Evolutionary conservation across 1,140 invertebrate genomes (phyloP).

Genomic region (Bombyx mandarina): DNA sequence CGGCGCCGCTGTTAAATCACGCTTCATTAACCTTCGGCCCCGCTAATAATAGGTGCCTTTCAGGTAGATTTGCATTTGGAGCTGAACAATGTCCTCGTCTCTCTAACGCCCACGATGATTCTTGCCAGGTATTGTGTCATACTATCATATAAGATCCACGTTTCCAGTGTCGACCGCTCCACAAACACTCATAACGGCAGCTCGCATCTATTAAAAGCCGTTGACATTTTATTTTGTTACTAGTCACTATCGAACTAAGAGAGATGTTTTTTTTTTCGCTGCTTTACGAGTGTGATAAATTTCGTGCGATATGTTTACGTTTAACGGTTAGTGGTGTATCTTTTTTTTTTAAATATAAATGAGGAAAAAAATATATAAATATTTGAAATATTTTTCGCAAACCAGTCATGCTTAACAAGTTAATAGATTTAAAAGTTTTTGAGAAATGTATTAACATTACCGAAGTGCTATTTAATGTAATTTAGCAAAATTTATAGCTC

Average conservation of each 20-base stretch:
- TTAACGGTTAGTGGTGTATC: too few relatives aligned
- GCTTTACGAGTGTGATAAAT: conserved; percentile 12
- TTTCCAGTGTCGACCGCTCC: conserved; percentile 7
- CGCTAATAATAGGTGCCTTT: conserved; percentile 30
- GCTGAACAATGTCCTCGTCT: conserved; percentile 31
- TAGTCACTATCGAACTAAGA: conserved; percentile 20
- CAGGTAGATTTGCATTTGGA: conserved; percentile 22
- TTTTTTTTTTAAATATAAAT: too few relatives aligned
- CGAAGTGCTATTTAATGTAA: too few relatives aligned
- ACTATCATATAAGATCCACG: conserved; percentile 23
- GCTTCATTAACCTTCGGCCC: conserved; percentile 39
- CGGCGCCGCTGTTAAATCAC: conserved; percentile 45
- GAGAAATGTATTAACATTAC: too few relatives aligned
- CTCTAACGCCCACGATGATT: conserved; percentile 35
- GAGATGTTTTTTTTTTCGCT: conserved; percentile 5
- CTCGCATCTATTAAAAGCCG: conserved; percentile 5
- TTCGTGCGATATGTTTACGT: background rate
- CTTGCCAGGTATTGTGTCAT: conserved; percentile 51
- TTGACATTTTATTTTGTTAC: conserved; percentile 13
- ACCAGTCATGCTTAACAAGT: too few relatives aligned
- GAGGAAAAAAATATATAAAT: too few relatives aligned
- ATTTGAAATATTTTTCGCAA: too few relatives aligned
- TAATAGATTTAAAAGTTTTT: too few relatives aligned
- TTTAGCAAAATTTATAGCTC: too few relatives aligned
- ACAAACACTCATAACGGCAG: conserved; percentile 6